A percentile compares a stretch with the other conserved stretches of the same genome.
These are phyloP conservation scores for Hemiscyllium ocellatum DNA, from an alignment of 2,113 vertebrate species.

Conservation along the genomic window DNA sequence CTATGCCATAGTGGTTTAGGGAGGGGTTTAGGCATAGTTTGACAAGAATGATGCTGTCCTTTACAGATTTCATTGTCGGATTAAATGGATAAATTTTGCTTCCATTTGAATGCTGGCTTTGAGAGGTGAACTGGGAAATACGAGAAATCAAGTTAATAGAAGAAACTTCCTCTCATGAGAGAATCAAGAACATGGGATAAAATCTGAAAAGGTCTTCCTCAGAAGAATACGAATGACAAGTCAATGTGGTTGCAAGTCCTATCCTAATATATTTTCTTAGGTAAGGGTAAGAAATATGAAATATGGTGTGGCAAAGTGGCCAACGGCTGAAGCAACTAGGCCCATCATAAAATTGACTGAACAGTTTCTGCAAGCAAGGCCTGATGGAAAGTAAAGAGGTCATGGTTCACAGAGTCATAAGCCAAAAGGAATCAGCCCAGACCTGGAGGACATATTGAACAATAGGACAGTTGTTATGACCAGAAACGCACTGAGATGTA, in stretches of 20 bases:
- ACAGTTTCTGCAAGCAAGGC: too few species aligned
- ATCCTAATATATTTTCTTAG: neutral
- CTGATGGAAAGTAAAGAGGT: too few species aligned
- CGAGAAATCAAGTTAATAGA: neutral
- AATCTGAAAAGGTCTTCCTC: neutral
- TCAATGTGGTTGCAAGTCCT: neutral
- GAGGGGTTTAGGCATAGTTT: neutral
- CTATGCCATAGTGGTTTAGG: neutral
- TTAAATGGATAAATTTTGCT: neutral
- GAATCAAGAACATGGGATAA: neutral
- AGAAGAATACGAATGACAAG: neutral
- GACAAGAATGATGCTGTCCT: neutral
- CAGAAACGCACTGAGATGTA: too few species aligned
- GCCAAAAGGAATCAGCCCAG: too few species aligned
- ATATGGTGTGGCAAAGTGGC: too few species aligned
- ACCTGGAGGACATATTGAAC: too few species aligned
- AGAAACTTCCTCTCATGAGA: neutral
- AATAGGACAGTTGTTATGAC: too few species aligned
- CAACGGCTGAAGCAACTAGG: too few species aligned
- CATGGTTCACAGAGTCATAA: too few species aligned
- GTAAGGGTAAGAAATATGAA: neutral
- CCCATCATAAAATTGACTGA: too few species aligned
- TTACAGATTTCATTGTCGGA: neutral
- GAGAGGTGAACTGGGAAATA: neutral
- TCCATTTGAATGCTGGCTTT: neutral